Conservation (phyloP, 2,888 invertebrate species). For the Cryptocephalus primarius region DNA sequence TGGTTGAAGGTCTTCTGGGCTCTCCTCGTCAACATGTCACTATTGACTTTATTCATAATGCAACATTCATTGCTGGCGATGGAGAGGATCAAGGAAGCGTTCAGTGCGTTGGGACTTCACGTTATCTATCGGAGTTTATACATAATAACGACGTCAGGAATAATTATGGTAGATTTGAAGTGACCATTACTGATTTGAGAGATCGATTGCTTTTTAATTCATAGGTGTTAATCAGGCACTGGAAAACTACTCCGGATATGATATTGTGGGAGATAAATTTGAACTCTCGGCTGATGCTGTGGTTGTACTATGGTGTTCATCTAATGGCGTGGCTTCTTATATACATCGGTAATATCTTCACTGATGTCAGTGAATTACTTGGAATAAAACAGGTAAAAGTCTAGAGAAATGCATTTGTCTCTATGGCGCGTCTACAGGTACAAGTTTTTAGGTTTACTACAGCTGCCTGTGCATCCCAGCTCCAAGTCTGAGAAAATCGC, state of each 20-base stretch:
- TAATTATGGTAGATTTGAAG: slow-evolving; percentile 33
- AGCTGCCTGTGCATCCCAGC: slow-evolving; percentile 40
- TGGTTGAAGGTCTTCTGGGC: slow-evolving; percentile 36
- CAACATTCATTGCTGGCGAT: slow-evolving; percentile 48
- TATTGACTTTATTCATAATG: slow-evolving; percentile 43
- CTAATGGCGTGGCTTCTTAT: slow-evolving; percentile 45
- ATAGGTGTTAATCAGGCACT: slow-evolving; percentile 41
- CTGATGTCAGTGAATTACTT: slow-evolving; percentile 49
- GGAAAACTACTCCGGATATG: slow-evolving; percentile 40
- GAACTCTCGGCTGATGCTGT: slow-evolving; percentile 37
- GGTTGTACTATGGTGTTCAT: slow-evolving; percentile 41
- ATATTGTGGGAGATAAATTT: slow-evolving; percentile 46
- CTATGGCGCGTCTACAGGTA: background rate
- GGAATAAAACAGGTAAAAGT: slow-evolving; percentile 46
- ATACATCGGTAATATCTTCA: slow-evolving; percentile 48
- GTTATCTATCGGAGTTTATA: slow-evolving; percentile 40
- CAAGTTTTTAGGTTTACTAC: slow-evolving; percentile 41
- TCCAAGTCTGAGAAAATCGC: slow-evolving; percentile 44
- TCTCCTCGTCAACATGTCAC: slow-evolving; percentile 37
- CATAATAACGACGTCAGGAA: slow-evolving; percentile 37
- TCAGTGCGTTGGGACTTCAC: slow-evolving; percentile 35
- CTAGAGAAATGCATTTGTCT: background rate
- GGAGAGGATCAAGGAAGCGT: slow-evolving; percentile 35
- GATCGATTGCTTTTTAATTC: slow-evolving; percentile 4
- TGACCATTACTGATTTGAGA: background rate